These are phyloP conservation scores for Polypedilum pembai DNA, from an alignment of 1,140 invertebrate genomes.

Conservation along the genomic window DNA sequence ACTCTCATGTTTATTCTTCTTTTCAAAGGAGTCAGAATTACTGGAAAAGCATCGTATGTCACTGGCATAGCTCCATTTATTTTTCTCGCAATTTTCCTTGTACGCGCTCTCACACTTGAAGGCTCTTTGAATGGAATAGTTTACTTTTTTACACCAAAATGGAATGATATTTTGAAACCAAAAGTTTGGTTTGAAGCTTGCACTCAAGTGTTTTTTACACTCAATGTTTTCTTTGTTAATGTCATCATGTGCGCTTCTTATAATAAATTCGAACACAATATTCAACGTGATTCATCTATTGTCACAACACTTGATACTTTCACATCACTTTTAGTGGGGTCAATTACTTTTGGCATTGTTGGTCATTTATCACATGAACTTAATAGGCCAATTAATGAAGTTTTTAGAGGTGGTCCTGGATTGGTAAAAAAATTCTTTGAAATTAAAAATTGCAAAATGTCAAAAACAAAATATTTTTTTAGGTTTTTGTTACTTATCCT, in stretches of 20 bases:
- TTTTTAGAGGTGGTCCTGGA: neutral
- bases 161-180: slow-evolving; percentile 57
- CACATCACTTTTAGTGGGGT: slow-evolving; percentile 77
- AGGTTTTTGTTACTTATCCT: slow-evolving; percentile 75
- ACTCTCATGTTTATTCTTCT: slow-evolving; percentile 57
- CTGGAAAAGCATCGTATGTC: slow-evolving; percentile 60
- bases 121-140: slow-evolving; percentile 69
- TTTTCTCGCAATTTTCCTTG: slow-evolving; percentile 57
- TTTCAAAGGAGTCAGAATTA: slow-evolving; percentile 53
- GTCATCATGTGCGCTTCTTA: slow-evolving; percentile 77
- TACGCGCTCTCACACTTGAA: slow-evolving; percentile 60
- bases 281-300: slow-evolving; percentile 66
- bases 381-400: slow-evolving; percentile 42
- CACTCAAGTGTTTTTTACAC: slow-evolving; percentile 77
- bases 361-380: slow-evolving; percentile 64
- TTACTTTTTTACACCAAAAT: slow-evolving; percentile 67
- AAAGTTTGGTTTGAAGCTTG: slow-evolving; percentile 78
- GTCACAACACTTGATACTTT: slow-evolving; percentile 67
- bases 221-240: slow-evolving; percentile 72
- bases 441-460: slow-evolving; percentile 37
- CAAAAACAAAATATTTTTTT: slow-evolving; percentile 51
- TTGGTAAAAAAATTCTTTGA: neutral
- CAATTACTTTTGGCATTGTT: slow-evolving; percentile 80
- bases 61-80: slow-evolving; percentile 68
- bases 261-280: slow-evolving; percentile 70